Evolutionary conservation across 2,888 invertebrate genomes (phyloP).

Genomic region (Schrankia costaestrigalis): DNA sequence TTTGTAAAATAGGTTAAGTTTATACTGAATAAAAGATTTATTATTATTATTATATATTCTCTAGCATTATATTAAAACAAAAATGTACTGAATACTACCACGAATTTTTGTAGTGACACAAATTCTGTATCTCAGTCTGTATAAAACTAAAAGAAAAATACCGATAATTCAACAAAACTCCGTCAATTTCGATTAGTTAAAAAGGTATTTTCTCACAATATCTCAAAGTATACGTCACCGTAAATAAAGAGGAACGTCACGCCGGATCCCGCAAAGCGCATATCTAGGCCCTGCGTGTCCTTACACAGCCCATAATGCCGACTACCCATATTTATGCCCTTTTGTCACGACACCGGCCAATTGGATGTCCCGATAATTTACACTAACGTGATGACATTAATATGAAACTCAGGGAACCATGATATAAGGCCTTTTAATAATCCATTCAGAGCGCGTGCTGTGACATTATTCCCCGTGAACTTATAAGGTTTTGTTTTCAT

Average conservation of each 20-base stretch:
- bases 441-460: constrained; percentile 51
- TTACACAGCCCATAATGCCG: constrained; percentile 52
- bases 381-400: constrained; percentile 66
- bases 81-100: no score
- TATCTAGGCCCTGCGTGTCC: constrained; percentile 59
- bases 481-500: constrained; percentile 35
- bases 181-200: no score
- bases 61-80: no score
- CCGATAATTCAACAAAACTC: no score
- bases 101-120: no score
- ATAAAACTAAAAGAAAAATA: no score
- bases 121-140: no score
- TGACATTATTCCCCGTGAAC: constrained; percentile 53
- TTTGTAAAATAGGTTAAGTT: no score
- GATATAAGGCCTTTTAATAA: constrained; percentile 62
- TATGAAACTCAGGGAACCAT: constrained; percentile 47
- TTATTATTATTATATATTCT: no score
- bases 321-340: constrained; percentile 65
- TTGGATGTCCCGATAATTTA: constrained; percentile 75
- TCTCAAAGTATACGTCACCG: constrained; percentile 29
- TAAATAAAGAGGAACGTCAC: constrained; percentile 31
- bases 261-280: constrained; percentile 50
- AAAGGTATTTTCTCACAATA: constrained; percentile 21
- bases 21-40: no score
- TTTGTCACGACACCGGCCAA: constrained; percentile 74